Base-by-base conservation (phyloP, 2,113 vertebrate genomes). In the Menura novaehollandiae region DNA sequence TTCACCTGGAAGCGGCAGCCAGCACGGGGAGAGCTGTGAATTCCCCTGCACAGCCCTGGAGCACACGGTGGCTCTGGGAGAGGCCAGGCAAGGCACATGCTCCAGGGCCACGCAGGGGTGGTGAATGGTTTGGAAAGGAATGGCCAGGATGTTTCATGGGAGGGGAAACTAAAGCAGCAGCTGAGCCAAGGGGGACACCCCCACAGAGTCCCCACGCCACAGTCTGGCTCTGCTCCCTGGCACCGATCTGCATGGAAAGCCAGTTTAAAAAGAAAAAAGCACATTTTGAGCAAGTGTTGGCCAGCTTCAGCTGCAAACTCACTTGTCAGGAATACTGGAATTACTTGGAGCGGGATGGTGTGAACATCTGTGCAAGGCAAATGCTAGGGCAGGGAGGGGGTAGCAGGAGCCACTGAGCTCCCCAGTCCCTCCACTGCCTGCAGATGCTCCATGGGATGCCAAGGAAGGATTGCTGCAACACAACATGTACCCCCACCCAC, bases 171-270 rank as follows among this genome's bases (percentile, higher is more conserved):
- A 67, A 85, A 81, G 67, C 79, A 91, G 27, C 2, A 4, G 32
- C 72, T 5, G 8, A 93, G 46, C 5, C 13, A 18, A 39, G 17
- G 1, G 3, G 9, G 6, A 11, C 9, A 22, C 7, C 9, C 28
- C 16, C 16, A 0, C 30, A 51, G 22, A 79, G 44, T 3, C 26
- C 59, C 46, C 1, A 1, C 1, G 3, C 52, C 20, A 4, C 1
- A 1, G 37, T 41, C 73, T 62, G 59, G n/a, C 9, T 1, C 17
- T 73, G 6, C 13, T 28, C 33, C 41, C 52, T 64, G 79, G 79
- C 74, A 85, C 13, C 0, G 2, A 63, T 21, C 51, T 3, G 2
- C 33, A 33, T 3, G 7, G 83, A 80, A 89, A 79, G 35, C 35
- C 26, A 3, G 6, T 41, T 74, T 56, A 53, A 79, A 77, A 51